Base-by-base conservation (phyloP, 37 sponge, comb jelly and placozoan genomes). In the Corticium candelabrum region DNA sequence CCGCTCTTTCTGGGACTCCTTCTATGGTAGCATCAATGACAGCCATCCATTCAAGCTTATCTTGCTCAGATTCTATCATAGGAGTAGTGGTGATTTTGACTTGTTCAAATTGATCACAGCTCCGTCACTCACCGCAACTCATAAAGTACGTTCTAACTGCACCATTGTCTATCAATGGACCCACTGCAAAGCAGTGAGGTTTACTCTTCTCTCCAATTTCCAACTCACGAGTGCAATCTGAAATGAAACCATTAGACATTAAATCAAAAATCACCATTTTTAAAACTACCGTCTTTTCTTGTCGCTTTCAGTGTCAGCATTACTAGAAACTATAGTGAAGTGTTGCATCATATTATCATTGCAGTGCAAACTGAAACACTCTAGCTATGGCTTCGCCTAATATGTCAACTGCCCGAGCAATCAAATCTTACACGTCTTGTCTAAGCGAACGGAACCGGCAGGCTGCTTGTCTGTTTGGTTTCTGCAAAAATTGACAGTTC, bases 11-110 rank as follows among this genome's bases (percentile, higher is more conserved):
- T 35, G 89, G 84, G 0, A 89, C 89, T 37, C 95, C 95, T 74
- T 94, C 89, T 15, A 94, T 88, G 34, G 89, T 89, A 69, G 95
- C 89, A 77, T 94, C 95, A 39, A 94, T 88, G 37, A 85, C 91
- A 15, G 91, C 76, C 85, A 94, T 90, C 95, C 95, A 94, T 70
- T 88, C 85, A 39, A 79, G 80, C 89, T 86, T 90, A 5, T 74
- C 81, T 35, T 77, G 78, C 0, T 40, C 40, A 35, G 75, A 80
- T 43, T 38, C 93, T 93, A 78, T 35, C 77, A 32, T 62, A 3
- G 40, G 37, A 70, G 56, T 43, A 43, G 5, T 43, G 56, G 56
- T 43, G 11, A 21, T 11, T 43, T 5, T 5, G 56, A 11, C 29
- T 70, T 7, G 29, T 34, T 70, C 73, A 29, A 70, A 70, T 7